Evolutionary conservation across 2,113 vertebrate species (phyloP), one percentile per base, ranked within the genome.

Genomic region (Argyrosomus japonicus): DNA sequence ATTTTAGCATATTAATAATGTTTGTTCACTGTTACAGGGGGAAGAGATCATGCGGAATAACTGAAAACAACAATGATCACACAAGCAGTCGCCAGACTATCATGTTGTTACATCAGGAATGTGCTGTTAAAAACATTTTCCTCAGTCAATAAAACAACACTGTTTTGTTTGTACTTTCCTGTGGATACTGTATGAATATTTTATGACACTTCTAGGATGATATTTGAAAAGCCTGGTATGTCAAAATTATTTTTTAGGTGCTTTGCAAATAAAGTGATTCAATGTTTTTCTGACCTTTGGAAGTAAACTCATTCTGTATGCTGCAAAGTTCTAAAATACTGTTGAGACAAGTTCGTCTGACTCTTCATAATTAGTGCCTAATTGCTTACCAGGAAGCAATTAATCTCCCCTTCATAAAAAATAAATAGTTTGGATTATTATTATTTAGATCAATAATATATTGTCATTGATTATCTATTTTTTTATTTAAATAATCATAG

Each of bases 11-110:
- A 27, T n/a, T 50, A 19, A 60, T n/a, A 19, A 15, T 69, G 18
- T 51, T 25, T 67, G n/a, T 74, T 77, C 72, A 13, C 18, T 72
- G 6, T 84, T 60, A 68, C 70, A 84, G 77, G 40, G 1, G 1
- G 51, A 27, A 53, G 4, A 15, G 53, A 43, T 61, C n/a, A 61
- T 47, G 14, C 75, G 60, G 43, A 70, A 53, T 50, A 72, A 25
- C 18, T 50, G 43, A 79, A 75, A 54, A 68, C 13, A 53, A 80
- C 1, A 6, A 68, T 45, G 15, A 36, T 27, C 10, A 27, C n/a
- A 29, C 8, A 70, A 48, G 40, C 23, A 11, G 23, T 27, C 56
- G 6, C 29, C 5, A 57, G 3, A 45, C 12, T 18, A 40, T 40
- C 19, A 48, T 36, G 11, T 15, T 14, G 4, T 51, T n/a, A 63